Evolutionary conservation across 2,888 invertebrate species (phyloP), one percentile per base, ranked within the genome.

Genomic region (Heliconius ismenius): DNA sequence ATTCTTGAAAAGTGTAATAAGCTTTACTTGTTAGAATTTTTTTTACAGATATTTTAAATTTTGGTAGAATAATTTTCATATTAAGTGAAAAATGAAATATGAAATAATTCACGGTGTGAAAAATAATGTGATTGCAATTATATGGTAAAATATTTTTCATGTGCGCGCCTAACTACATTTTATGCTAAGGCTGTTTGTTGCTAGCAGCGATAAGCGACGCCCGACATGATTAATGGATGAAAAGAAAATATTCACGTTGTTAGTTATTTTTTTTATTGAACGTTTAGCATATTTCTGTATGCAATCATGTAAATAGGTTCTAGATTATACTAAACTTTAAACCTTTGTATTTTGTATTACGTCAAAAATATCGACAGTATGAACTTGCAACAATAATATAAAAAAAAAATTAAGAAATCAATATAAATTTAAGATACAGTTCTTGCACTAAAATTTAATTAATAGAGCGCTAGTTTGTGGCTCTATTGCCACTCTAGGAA

Each of bases 121-220:
- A 76, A 74, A 54, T 15, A 54, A 60, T 36, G 39, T 36, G 60
- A 73, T 78, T 76, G 73, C 79, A 81, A 79, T 79, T 81, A 79
- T 69, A 74, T 76, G 73, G 68, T 64, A 26, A 76, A 80, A 79
- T 78, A 79, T 74, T 81, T 79, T 79, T 79, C 76, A 75, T 75
- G 24, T 69, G 75, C 72, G 64, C 39, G 69, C 68, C 77, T 77
- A 81, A 79, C 65, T n/a, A 73, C 70, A 77, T 77, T 79, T 75
- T 75, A 49, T 69, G 72, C 73, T 77, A 77, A 70, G 72, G 76
- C 49, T 74, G 80, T 79, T 76, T 76, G 80, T 79, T 77, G 54
- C 76, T 76, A 77, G 69, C 74, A 64, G 67, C 60, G 80, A 79
- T 79, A 79, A 79, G 78, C 75, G 26, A 54, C 63, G 28, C 28